Percentiles rank a stretch among this genome's conserved stretches.
Evolutionary conservation across 2,113 vertebrate genomes (phyloP).

Genomic region (Leiothrix lutea): DNA sequence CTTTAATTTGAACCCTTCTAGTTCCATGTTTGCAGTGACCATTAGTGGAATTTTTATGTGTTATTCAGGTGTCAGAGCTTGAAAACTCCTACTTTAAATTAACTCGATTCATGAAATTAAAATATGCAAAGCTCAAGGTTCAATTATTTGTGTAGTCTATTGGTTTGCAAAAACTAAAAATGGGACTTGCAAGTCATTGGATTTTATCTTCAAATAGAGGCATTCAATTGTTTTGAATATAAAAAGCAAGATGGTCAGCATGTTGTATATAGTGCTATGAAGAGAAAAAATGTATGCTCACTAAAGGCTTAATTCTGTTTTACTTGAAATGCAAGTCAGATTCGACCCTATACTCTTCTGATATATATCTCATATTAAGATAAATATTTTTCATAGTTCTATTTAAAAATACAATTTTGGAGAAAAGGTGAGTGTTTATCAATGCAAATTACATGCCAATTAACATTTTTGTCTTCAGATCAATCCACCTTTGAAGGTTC

Average conservation of each 20-base stretch:
- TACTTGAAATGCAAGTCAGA: not conserved
- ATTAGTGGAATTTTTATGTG: not conserved
- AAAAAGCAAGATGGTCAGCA: not conserved
- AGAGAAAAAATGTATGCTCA: not conserved
- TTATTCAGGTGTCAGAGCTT: not conserved
- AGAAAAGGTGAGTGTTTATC: not conserved
- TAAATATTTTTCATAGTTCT: not conserved
- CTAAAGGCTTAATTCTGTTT: not conserved
- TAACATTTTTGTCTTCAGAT: not conserved
- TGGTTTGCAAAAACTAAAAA: not conserved
- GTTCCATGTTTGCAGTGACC: not conserved
- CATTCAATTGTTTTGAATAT: not conserved
- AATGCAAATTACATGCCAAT: not conserved
- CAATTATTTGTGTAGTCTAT: not conserved
- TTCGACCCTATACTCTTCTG: not conserved
- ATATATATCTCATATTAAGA: not conserved
- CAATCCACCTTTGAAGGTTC: not conserved
- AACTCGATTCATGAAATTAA: not conserved
- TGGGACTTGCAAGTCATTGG: not conserved
- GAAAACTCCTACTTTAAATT: not conserved
- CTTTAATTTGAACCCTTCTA: not conserved
- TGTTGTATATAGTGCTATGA: not conserved
- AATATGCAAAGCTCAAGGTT: not conserved
- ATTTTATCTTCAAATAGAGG: not conserved
- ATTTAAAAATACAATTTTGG: not conserved